Conservation (phyloP, 35 echinoderm and acorn worm genomes). For the Stichopus chloronotus region DNA sequence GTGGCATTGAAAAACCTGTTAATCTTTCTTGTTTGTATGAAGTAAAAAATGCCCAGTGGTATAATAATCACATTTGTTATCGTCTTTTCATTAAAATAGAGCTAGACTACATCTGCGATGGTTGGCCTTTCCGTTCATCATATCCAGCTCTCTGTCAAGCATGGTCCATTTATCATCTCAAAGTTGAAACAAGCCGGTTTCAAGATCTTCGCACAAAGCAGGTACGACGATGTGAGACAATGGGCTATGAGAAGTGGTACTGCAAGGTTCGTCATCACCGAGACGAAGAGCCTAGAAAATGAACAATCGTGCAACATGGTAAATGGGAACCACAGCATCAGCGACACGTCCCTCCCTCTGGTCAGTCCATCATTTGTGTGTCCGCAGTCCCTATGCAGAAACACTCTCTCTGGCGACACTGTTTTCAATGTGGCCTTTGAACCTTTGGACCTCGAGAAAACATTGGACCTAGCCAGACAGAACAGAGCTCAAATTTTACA, state of each 20-base stretch:
- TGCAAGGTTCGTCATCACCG: slow-evolving; percentile 77
- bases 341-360: background rate
- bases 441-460: slow-evolving; percentile 68
- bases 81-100: too few relatives aligned
- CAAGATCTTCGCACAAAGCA: slow-evolving; percentile 79
- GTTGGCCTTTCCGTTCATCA: slow-evolving; percentile 70
- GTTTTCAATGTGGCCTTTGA: slow-evolving; percentile 94
- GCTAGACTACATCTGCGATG: background rate
- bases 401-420: slow-evolving; percentile 33
- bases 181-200: slow-evolving; percentile 87
- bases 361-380: background rate
- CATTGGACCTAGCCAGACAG: slow-evolving; percentile 59
- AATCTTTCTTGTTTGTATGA: too few relatives aligned
- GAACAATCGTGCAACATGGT: background rate
- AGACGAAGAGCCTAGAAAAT: slow-evolving; percentile 6
- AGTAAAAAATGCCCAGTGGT: too few relatives aligned
- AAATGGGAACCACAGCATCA: background rate
- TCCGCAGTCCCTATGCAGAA: background rate
- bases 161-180: slow-evolving; percentile 69
- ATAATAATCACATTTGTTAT: too few relatives aligned
- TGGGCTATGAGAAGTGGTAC: slow-evolving; percentile 85
- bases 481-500: slow-evolving; percentile 72
- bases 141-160: slow-evolving; percentile 73
- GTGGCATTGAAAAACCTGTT: too few relatives aligned
- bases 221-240: slow-evolving; percentile 59